Conservation (phyloP, 2,888 invertebrate species). For the Ornithoptera priamus region DNA sequence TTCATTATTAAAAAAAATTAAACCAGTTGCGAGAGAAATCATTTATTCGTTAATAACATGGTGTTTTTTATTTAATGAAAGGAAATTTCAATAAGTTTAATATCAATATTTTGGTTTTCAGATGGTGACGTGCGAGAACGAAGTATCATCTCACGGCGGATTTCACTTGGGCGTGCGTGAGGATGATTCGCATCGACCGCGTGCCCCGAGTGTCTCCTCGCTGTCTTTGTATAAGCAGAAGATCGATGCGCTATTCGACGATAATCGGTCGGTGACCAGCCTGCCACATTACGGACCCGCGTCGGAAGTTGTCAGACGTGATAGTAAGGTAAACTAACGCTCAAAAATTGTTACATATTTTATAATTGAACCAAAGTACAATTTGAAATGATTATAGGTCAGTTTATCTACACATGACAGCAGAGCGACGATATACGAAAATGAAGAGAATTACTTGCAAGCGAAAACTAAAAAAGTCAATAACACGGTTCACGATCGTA, state of each 20-base stretch:
- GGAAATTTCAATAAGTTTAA: not conserved
- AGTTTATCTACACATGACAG: conserved; percentile 54
- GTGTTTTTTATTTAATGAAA: not conserved
- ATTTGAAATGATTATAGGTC: conserved; percentile 46
- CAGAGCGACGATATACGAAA: conserved; percentile 62
- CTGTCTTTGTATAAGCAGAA: conserved; percentile 89
- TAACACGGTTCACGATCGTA: conserved; percentile 91
- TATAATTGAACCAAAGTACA: conserved; percentile 3
- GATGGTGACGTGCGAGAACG: conserved; percentile 76
- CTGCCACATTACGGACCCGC: conserved; percentile 56
- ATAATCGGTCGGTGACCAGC: conserved; percentile 81
- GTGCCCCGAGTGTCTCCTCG: conserved; percentile 71
- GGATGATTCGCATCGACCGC: conserved; percentile 60
- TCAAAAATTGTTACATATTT: conserved; percentile 20
- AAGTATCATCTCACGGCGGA: conserved; percentile 62
- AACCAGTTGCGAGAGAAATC: not conserved
- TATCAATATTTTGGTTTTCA: conserved; percentile 35
- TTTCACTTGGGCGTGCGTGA: conserved; percentile 71
- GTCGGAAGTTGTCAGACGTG: conserved; percentile 53
- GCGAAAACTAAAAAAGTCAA: conserved; percentile 63
- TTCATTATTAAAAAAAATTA: not conserved
- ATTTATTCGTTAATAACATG: not conserved
- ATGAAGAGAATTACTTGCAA: conserved; percentile 67
- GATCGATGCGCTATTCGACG: conserved; percentile 92
- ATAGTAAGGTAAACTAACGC: conserved; percentile 55